Base-by-base conservation (phyloP, 2,113 vertebrate genomes). In the Tricholaema leucomelas region DNA sequence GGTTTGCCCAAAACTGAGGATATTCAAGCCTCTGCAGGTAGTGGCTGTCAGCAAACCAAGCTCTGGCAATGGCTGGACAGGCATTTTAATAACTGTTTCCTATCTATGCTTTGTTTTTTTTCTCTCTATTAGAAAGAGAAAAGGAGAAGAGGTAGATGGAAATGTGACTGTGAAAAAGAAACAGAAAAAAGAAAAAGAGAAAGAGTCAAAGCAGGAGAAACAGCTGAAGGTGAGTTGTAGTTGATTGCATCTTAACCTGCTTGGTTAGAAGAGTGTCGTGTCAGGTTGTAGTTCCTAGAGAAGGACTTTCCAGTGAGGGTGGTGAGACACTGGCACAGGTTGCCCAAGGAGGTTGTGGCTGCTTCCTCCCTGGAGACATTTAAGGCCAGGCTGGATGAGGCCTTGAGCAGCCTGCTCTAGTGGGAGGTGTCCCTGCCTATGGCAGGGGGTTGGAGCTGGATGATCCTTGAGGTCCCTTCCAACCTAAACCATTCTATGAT, bases 111-210 rank as follows among this genome's bases (percentile, higher is more conserved):
- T 60, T 54, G 60, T 66, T 92, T 88, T 89, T 76, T 60, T 9
- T 86, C 46, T 96, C 35, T 93, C 25, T 96, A 61, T 59, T 93
- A 99, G 99, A 91, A 99, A 99, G 90, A 98, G 99, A 61, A 99
- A 98, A 96, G 93, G 92, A 3, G 99, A 99, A 31, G 98, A 98
- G 28, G 85, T 98, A 30, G 98, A 99, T 87, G 98, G 98, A 54
- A 98, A 98, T 19, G 96, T 95, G 14, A 95, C 78, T 9, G 94
- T 94, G 12, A 99, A 99, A 97, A 99, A 99, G 96, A 98, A 98
- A 90, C 97, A 98, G 88, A 99, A 98, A 63, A 99, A 98, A 16
- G 98, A 98, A 63, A 99, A 98, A 17, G 98, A 98, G 46, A 98
- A 98, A 40, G 97, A 98, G 33, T 96, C 98, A 24, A 99, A 98